Conservation (phyloP, 1,140 invertebrate genomes). For the Episyrphus balteatus region DNA sequence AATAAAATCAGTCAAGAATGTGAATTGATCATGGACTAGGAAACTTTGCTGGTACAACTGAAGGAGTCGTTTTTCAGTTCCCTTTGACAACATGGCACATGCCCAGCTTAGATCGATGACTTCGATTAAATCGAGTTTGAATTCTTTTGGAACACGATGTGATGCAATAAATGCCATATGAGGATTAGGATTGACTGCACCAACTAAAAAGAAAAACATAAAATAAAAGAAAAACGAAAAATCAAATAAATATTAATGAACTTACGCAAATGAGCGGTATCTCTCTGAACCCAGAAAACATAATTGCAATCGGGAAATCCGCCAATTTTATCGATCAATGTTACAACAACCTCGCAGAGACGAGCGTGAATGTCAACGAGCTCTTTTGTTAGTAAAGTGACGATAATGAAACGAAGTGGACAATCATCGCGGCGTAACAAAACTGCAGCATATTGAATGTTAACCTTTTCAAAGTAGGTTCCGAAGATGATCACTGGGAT, state of each 20-base stretch:
- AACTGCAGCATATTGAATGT: slow-evolving; percentile 8
- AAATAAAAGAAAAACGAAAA: neutral
- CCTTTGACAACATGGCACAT: neutral
- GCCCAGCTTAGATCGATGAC: slow-evolving; percentile 8
- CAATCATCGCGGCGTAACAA: slow-evolving; percentile 1
- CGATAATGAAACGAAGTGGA: slow-evolving; percentile 5
- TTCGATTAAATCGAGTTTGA: slow-evolving; percentile 9
- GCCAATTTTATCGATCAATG: slow-evolving; percentile 7
- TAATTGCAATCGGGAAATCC: slow-evolving; percentile 10
- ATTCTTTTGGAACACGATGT: slow-evolving; percentile 1
- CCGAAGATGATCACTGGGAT: slow-evolving; percentile 13
- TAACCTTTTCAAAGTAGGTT: slow-evolving; percentile 2
- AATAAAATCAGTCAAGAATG: slow-evolving; percentile 5
- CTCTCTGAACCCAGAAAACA: slow-evolving; percentile 7
- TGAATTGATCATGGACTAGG: neutral
- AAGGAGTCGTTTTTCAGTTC: neutral
- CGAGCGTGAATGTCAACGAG: slow-evolving; percentile 11
- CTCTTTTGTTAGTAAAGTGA: slow-evolving; percentile 1
- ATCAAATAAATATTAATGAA: neutral
- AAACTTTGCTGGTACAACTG: slow-evolving; percentile 6
- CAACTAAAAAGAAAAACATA: slow-evolving; percentile 7
- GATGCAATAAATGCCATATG: slow-evolving; percentile 4
- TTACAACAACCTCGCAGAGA: slow-evolving; percentile 10
- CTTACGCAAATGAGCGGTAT: slow-evolving; percentile 10
- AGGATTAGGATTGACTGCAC: slow-evolving; percentile 3